Evolutionary conservation across 2,797 vertebrate genomes (phyloP), one percentile per base, ranked within the genome.

Genomic region (Rachycentron canadum): DNA sequence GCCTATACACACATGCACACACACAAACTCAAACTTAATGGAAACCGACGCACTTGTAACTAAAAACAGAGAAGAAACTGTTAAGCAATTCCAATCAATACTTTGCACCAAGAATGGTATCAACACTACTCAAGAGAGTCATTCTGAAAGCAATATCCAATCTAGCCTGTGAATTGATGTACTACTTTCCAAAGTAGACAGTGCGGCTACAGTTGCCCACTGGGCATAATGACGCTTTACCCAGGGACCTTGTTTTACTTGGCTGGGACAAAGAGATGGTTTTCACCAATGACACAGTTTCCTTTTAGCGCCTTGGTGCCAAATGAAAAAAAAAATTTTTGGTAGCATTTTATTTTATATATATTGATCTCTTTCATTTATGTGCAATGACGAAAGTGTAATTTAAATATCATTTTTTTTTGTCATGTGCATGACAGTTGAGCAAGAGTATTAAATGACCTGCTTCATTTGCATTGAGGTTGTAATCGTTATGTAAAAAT

Each of bases 161-260:
- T 90, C 81, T 62, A 78, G 40, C 30, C 40, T 78, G 60, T 82
- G 79, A 82, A 84, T 89, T 85, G 84, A 88, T 87, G 69, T 59
- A 45, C 75, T 77, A 12, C 69, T 69, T 77, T 58, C 62, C 71
- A 79, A 73, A 76, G 69, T 61, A 81, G 68, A 69, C 65, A 25
- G 60, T 53, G 43, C 57, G 72, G 66, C 56, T 59, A 52, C 63
- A 73, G 57, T 34, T 57, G 36, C 77, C 85, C 73, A 53, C 49
- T 79, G 72, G 81, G 77, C 70, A 57, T 78, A 71, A 80, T 83
- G 81, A 78, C 73, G 83, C 76, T 85, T 79, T 61, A 83, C 79
- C 67, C 67, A 2, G 59, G 70, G 71, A 67, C 36, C 13, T 38
- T 45, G 17, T 79, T 80, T 81, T 40, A 19, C 66, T 77, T 63